phyloP scores from a whole-genome alignment of 2,797 vertebrate species.

The Rhynchotus rufescens region DNA sequence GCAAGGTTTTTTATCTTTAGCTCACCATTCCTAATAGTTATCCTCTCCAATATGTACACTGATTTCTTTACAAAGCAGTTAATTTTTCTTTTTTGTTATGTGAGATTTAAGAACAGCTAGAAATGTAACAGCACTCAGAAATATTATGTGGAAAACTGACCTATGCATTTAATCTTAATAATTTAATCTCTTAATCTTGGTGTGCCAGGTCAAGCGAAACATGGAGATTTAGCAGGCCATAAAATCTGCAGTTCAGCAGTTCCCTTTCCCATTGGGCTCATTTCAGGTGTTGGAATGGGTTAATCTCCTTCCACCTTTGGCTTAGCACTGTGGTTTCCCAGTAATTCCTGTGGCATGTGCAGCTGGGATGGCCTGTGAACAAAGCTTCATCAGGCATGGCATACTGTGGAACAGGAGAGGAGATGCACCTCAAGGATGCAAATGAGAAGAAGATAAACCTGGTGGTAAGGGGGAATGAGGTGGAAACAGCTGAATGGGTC shows the following conservation, averaged over 20 bases:
- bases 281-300: neutral
- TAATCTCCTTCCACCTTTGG: neutral
- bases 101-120: rapidly evolving
- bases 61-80: neutral
- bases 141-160: neutral
- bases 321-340: neutral
- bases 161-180: neutral
- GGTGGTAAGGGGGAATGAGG: neutral
- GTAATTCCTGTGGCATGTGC: neutral
- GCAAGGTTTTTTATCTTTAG: neutral
- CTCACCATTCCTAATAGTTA: neutral
- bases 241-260: neutral
- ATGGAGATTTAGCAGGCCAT: no score
- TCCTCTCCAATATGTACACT: neutral
- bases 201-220: neutral
- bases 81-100: neutral
- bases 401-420: neutral
- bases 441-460: neutral
- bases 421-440: neutral
- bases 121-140: neutral
- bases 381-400: neutral
- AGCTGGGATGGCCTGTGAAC: neutral
- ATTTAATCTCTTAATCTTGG: neutral
- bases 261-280: neutral
- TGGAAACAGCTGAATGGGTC: neutral